phyloP scores from a whole-genome alignment of 2,113 vertebrate species.

The Colius striatus region DNA sequence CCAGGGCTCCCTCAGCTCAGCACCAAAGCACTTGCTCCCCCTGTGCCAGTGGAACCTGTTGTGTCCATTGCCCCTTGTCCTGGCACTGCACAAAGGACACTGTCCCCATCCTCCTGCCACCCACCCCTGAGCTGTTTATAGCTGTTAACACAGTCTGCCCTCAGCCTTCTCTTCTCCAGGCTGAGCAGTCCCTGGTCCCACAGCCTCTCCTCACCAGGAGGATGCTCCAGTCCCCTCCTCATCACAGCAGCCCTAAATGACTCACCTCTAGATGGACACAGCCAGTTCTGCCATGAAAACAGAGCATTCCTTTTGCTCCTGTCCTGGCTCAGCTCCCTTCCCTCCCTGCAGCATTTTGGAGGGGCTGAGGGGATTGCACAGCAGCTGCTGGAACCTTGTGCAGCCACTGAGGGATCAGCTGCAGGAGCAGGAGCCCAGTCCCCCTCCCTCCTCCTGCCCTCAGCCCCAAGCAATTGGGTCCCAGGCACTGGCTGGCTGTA shows the following conservation, averaged over 20 bases:
- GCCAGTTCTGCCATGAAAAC: background rate
- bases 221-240: background rate
- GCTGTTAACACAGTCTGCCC: no score
- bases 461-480: background rate
- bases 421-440: background rate
- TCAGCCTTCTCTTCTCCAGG: no score
- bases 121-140: no score
- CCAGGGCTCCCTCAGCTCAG: no score
- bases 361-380: background rate
- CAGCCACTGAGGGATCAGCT: background rate
- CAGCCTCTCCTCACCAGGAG: no score
- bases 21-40: no score
- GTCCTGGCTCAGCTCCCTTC: background rate
- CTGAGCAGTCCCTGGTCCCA: no score
- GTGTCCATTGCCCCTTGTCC: no score
- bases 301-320: background rate
- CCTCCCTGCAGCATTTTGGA: background rate
- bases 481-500: fast-evolving
- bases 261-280: background rate
- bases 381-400: background rate
- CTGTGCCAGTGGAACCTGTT: no score
- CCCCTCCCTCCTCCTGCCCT: background rate
- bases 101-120: no score
- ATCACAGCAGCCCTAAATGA: background rate
- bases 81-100: no score